Evolutionary conservation across 2,113 vertebrate species (phyloP).

Genomic region (Psittacula cyanocephala): DNA sequence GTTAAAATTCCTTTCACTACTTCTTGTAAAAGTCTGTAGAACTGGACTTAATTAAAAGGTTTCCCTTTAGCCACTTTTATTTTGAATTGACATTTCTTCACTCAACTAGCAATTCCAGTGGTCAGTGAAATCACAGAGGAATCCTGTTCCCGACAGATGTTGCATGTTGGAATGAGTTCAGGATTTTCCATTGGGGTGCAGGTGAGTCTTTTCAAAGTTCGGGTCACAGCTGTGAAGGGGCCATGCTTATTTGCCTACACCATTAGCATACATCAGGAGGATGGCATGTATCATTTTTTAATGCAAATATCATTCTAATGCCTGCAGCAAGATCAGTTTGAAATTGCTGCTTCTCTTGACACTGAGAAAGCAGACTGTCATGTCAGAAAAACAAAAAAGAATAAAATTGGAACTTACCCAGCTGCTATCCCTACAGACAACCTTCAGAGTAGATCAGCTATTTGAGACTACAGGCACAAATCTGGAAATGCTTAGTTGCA

Average conservation of each 20-base stretch:
- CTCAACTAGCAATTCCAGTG: background rate
- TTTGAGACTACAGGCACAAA: background rate
- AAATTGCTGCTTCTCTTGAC: background rate
- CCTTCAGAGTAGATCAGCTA: background rate
- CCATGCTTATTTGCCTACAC: background rate
- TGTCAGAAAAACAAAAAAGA: background rate
- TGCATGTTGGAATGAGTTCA: background rate
- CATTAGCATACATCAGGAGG: background rate
- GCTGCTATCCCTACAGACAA: background rate
- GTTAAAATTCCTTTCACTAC: background rate
- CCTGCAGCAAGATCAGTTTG: background rate
- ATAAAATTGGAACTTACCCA: background rate
- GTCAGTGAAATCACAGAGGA: background rate
- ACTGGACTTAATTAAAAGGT: background rate
- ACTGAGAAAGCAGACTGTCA: background rate
- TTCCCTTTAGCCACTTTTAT: background rate
- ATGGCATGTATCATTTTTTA: background rate
- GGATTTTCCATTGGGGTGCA: background rate
- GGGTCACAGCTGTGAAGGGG: background rate
- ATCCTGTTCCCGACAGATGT: background rate
- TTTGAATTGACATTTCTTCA: background rate
- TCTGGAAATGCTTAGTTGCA: background rate
- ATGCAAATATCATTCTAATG: background rate
- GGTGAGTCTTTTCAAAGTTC: background rate
- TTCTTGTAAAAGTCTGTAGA: background rate